Base-by-base conservation (phyloP, 2,888 invertebrate species). In the Drepana falcataria region DNA sequence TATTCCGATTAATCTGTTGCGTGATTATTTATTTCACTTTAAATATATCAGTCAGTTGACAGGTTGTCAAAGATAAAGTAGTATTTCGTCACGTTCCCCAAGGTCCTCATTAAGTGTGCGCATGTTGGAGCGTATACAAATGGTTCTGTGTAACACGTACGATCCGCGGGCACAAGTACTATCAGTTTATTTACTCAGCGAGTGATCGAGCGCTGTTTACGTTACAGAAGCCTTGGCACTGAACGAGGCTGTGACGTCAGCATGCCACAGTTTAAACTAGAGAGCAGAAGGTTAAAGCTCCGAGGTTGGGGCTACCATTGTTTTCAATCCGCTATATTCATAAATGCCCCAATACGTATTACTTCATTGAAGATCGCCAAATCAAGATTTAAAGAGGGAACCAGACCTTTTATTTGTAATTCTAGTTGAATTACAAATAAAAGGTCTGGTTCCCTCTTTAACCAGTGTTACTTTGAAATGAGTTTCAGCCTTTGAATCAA, bases 201-300 rank as follows among this genome's bases (percentile, higher is more conserved):
- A 73, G 65, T 68, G 73, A 77, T 76, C 79, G 76, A 73, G 69
- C 66, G 60, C 60, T 76, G 80, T 76, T 79, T 78, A 81, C 81
- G 76, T 73, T 71, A 66, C 63, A 59, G 65, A 66, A 78, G 77
- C 85, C 85, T 84, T 85, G 85, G 85, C 85, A 84, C 75, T 85
- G 84, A 79, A 69, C 75, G 71, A 55, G 64, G 66, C 55, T 58
- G 69, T 83, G 84, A 83, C 84, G 83, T 84, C 83, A 83, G 53
- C 52, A 55, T 59, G 64, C 67, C 67, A 67, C 75, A 70, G 65
- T 49, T 48, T 57, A 63, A 61, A 66, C 65, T 61, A 66, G 58
- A 63, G 63, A 63, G 63, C 76, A 72, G 67, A 68, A 67, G 65
- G 66, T 66, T 69, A 60, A 62, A 59, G 61, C 61, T 44, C 44